Evolutionary conservation across 2,888 invertebrate species (phyloP), one percentile per base, ranked within the genome.

Genomic region (Drosophila prostipennis): DNA sequence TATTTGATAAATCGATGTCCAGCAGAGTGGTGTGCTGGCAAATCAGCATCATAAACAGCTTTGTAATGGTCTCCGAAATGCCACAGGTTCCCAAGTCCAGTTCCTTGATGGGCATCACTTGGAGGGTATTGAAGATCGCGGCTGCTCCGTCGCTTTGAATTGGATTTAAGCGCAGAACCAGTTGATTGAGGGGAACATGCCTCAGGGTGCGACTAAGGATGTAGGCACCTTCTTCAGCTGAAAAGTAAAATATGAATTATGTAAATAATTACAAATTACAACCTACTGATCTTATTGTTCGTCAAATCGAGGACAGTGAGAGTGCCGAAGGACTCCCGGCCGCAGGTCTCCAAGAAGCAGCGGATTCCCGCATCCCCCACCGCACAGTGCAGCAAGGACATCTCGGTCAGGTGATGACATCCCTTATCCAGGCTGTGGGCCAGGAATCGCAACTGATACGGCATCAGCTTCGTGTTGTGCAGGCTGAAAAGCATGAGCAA

Each of bases 71-170:
- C 2, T 85, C 79, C 3, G 79, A 84, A 10, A 92, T 79, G 3
- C 83, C 85, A 60, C 92, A 92, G 16, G 89, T 89, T 34, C 90
- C 87, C 13, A 92, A 8, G 63, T 92, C 89, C 11, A 92, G 64
- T 19, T 75, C 56, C 43, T 77, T 78, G 6, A 92, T 79, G 11
- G 91, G 89, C 65, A 91, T 76, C 26, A 69, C 52, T n/a, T 80
- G 76, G 5, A 91, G 64, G 8, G 81, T 79, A 1, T 90, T 77
- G 58, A 92, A 89, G 55, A 92, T 88, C 39, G 91, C 90, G 0
- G 90, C 90, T 0, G 90, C 90, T 2, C 92, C 92, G 61, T 92
- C 92, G 13, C 91, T 90, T 43, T 89, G 86, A 32, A 92, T 91
- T n/a, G 92, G 92, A 85, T 92, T 92, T 19, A 91, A 58, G 4